Evolutionary conservation across 2,797 vertebrate species (phyloP).

Genomic region (Clarias pachynema): DNA sequence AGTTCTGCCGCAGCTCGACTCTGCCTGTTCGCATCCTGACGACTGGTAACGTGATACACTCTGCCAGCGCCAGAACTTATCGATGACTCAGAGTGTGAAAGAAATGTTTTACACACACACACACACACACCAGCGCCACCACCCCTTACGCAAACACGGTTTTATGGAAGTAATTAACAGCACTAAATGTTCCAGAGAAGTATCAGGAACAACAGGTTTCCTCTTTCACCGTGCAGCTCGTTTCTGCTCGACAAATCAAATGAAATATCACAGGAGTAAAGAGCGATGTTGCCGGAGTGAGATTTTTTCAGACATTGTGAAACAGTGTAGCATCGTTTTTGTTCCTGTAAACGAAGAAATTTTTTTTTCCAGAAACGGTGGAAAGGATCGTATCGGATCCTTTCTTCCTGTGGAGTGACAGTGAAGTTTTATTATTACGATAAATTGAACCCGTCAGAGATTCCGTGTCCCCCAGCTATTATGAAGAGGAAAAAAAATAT

Average conservation of each 20-base stretch:
- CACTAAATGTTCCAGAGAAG: background rate
- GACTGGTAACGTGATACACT: background rate
- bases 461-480: background rate
- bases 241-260: background rate
- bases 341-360: background rate
- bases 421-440: background rate
- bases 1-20: background rate
- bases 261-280: background rate
- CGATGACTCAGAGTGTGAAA: slow-evolving; percentile 22
- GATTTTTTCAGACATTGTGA: background rate
- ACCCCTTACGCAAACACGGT: slow-evolving; percentile 17
- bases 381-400: background rate
- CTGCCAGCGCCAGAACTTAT: background rate
- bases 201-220: background rate
- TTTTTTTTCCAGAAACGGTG: too few relatives aligned
- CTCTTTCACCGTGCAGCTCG: background rate
- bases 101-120: slow-evolving; percentile 1
- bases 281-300: too few relatives aligned
- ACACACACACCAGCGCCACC: slow-evolving; percentile 14
- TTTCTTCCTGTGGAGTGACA: background rate
- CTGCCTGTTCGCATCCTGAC: slow-evolving; percentile 2
- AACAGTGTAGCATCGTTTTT: background rate
- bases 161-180: background rate
- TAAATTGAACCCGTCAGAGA: background rate
- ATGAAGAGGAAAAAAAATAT: background rate